Conservation (phyloP, 2,797 vertebrate genomes). For the Artibeus lituratus region DNA sequence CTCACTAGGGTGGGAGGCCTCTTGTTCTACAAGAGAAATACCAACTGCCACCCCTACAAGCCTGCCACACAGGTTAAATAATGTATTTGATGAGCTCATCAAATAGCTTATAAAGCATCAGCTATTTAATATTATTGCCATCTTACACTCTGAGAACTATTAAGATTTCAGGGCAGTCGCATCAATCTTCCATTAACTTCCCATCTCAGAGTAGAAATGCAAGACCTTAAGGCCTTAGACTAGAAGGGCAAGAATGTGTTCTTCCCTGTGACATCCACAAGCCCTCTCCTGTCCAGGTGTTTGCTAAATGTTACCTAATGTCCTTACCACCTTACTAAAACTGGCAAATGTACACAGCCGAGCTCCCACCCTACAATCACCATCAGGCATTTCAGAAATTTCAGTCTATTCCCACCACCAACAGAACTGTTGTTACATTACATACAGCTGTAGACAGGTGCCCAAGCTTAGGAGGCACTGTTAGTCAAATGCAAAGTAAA, state of each 20-base stretch:
- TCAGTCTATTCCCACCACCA: not conserved
- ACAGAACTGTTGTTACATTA: too few species aligned
- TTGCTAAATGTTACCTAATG: not conserved
- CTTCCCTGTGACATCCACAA: not conserved
- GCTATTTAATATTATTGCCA: not conserved
- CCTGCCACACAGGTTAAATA: not conserved
- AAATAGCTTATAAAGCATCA: not conserved
- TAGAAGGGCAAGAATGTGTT: not conserved
- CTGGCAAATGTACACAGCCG: not conserved
- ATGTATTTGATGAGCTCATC: not conserved
- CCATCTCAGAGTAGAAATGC: not conserved
- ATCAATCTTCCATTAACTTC: not conserved
- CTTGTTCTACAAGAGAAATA: not conserved
- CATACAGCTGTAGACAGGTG: fast-evolving
- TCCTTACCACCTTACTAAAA: not conserved
- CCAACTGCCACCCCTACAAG: not conserved
- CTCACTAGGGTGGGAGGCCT: not conserved
- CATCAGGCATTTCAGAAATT: not conserved
- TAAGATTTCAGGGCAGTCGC: not conserved
- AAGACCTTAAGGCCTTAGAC: not conserved
- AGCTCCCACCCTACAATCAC: fast-evolving
- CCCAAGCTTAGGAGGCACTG: fast-evolving
- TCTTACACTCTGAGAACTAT: not conserved
- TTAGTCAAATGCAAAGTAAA: not conserved
- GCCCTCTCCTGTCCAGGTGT: not conserved